Percentiles rank a stretch among this genome's conserved stretches.
Evolutionary conservation across 2,888 invertebrate species (phyloP).

Genomic region (Linyphia triangularis): DNA sequence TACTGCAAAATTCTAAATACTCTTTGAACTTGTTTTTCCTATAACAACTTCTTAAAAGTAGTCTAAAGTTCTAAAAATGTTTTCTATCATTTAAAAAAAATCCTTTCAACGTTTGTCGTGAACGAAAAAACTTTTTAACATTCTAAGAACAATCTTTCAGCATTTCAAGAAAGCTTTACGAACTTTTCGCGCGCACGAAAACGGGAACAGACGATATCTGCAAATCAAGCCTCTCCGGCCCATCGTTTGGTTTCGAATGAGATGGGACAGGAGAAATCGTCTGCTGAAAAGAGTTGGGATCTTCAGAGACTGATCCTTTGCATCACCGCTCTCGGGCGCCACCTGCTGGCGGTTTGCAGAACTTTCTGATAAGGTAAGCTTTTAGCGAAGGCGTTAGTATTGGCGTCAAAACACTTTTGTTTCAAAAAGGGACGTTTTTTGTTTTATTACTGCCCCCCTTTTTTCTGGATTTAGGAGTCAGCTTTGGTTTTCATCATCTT

Average conservation of each 20-base stretch:
- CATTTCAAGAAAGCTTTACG: no score
- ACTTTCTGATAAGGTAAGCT: background rate
- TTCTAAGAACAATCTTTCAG: no score
- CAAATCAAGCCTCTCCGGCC: constrained; percentile 1
- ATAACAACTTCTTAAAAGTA: no score
- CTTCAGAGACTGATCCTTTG: constrained; percentile 10
- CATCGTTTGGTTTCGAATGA: constrained; percentile 43
- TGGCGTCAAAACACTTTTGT: background rate
- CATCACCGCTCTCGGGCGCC: background rate
- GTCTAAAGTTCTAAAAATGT: no score
- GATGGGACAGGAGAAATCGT: constrained; percentile 32
- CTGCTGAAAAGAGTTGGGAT: constrained; percentile 53
- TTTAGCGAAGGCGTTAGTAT: background rate
- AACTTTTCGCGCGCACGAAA: background rate
- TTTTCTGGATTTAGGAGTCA: background rate
- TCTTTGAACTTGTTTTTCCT: no score
- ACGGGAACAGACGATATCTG: background rate
- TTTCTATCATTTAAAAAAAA: no score
- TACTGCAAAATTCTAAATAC: no score
- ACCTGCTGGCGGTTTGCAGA: background rate
- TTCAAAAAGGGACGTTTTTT: background rate
- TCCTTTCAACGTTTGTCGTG: no score
- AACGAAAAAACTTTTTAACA: no score
- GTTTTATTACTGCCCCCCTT: background rate
- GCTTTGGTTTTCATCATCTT: background rate